Conservation (phyloP, 2,113 vertebrate genomes). For the Equus quagga region DNA sequence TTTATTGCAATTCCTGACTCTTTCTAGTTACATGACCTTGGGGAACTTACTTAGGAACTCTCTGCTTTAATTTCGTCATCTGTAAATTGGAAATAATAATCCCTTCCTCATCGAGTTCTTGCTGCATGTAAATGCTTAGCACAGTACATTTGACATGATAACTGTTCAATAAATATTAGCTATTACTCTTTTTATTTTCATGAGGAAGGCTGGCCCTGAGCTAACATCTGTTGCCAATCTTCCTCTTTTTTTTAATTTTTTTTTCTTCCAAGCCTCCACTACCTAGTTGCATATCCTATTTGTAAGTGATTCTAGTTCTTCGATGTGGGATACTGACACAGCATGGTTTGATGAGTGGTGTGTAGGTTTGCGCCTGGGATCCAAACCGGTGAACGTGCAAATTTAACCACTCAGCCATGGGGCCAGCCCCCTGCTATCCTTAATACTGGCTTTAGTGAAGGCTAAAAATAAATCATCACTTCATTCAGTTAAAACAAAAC, state of each 20-base stretch:
- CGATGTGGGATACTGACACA: too few species aligned
- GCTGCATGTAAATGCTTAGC: not conserved
- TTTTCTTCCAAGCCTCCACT: too few species aligned
- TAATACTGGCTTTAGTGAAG: not conserved
- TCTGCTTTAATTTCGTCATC: not conserved
- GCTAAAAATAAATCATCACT: not conserved
- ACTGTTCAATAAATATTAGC: not conserved
- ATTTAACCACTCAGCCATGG: too few species aligned
- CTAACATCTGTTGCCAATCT: too few species aligned
- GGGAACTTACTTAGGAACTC: not conserved
- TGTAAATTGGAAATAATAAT: conserved; percentile 34
- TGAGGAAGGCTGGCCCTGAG: too few species aligned
- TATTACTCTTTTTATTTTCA: not conserved
- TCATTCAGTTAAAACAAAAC: not conserved
- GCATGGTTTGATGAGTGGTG: too few species aligned
- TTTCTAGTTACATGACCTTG: not conserved
- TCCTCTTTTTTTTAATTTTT: too few species aligned
- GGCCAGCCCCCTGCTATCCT: too few species aligned
- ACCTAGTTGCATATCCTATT: too few species aligned
- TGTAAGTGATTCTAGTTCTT: too few species aligned
- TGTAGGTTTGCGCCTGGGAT: too few species aligned
- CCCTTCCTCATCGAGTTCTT: not conserved
- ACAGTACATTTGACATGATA: not conserved
- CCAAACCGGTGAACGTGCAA: too few species aligned
- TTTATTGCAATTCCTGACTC: not conserved